Base-by-base conservation (phyloP, 2,113 vertebrate genomes). In the Perca schrenkii region DNA sequence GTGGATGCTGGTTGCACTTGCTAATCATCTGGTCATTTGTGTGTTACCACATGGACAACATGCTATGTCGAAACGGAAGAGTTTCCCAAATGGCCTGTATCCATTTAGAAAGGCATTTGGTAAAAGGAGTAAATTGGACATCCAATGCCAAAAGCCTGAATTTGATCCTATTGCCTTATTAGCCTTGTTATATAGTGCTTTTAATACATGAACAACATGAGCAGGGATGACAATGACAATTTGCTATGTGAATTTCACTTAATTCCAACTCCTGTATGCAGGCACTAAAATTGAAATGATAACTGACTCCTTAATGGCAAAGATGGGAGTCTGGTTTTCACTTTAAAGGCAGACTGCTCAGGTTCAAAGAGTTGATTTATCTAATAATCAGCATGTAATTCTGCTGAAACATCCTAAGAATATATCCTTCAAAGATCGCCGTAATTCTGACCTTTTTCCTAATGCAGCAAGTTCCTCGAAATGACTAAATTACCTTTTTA, bases 311-410 rank as follows among this genome's bases (percentile, higher is more conserved):
- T 25, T 7, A 49, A 28, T 28, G 57, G 47, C 47, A 31, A 25
- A 43, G 61, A 82, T 52, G 58, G 36, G 19, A 22, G 21, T 10
- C 8, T 25, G 22, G 56, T 57, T 34, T 70, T 79, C 58, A 28
- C 58, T 66, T 74, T 57, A 28, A 71, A 80, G 64, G 65, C 50
- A 3, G 3, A 19, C 72, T 28, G 34, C 56, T 13, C 5, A 40
- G 53, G 57, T 70, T 81, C 73, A 81, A 57, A 74, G 69, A 56
- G 43, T 56, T 12, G 43, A 70, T 50, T 84, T 66, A 52, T 75
- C 52, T 57, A 13, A 61, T 74, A 36, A 67, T 58, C 61, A 73
- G 68, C 57, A 60, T 64, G 52, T 73, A 61, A 67, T 60, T 36
- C 52, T 50, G 21, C 67, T 47, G 43, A 73, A 82, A 0, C 28